These are phyloP conservation scores for Arvicanthis niloticus DNA, from an alignment of 2,113 vertebrate species.

Conservation along the genomic window DNA sequence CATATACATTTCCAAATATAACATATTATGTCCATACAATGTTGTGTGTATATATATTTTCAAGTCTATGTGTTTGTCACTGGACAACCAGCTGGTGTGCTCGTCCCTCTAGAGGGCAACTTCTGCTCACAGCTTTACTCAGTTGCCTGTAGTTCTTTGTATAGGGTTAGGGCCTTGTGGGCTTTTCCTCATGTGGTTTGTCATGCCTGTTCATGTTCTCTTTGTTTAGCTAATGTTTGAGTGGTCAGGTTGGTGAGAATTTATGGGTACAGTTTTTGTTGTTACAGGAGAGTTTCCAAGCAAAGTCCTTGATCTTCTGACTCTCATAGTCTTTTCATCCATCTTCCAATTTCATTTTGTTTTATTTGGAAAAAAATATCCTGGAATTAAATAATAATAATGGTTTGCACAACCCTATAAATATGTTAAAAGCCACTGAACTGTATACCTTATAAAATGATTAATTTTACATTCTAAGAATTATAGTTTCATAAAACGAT, in stretches of 20 bases:
- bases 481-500: constrained; percentile 2
- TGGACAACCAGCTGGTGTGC: not conserved
- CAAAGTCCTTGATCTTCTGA: not conserved
- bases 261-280: not conserved
- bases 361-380: not conserved
- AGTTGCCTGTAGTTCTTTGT: not conserved
- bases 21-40: not conserved
- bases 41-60: not conserved
- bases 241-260: not conserved
- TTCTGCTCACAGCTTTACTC: not conserved
- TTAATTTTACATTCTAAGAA: not conserved
- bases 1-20: not conserved
- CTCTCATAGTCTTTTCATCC: not conserved
- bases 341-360: not conserved
- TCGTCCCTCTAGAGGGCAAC: not conserved
- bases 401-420: not conserved
- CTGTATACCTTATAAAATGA: not conserved
- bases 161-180: not conserved
- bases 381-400: not conserved
- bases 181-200: not conserved
- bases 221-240: not conserved
- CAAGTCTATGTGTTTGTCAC: not conserved
- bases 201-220: not conserved
- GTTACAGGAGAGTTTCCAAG: not conserved
- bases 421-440: not conserved